Conservation (phyloP, 2,888 invertebrate genomes). For the Thumatha senex region DNA sequence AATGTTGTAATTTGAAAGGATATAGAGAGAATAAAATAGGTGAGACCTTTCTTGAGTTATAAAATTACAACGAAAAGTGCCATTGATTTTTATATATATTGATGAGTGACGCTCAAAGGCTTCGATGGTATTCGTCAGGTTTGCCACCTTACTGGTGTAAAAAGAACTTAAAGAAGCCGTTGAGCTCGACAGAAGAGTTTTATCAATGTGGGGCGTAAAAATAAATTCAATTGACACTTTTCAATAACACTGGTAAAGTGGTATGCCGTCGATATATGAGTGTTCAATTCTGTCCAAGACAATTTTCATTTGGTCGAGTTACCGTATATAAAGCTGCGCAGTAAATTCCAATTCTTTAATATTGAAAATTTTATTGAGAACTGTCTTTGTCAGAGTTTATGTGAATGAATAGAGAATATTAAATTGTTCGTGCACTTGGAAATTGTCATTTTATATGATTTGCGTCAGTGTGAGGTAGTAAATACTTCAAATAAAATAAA, state of each 20-base stretch:
- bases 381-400: slow-evolving; percentile 7
- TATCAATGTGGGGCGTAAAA: slow-evolving; percentile 29
- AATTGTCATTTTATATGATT: not conserved
- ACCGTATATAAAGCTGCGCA: slow-evolving; percentile 13
- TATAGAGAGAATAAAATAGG: too few relatives aligned
- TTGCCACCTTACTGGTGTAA: too few relatives aligned
- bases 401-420: slow-evolving; percentile 3
- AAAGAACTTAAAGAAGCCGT: too few relatives aligned
- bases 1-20: too few relatives aligned
- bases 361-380: slow-evolving; percentile 13
- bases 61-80: too few relatives aligned
- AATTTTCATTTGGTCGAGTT: slow-evolving; percentile 10
- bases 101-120: too few relatives aligned
- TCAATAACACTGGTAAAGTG: slow-evolving; percentile 33
- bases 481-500: not conserved
- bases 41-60: too few relatives aligned
- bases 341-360: slow-evolving; percentile 13
- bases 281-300: slow-evolving; percentile 7
- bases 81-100: too few relatives aligned
- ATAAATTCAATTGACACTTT: slow-evolving; percentile 35
- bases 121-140: too few relatives aligned
- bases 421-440: slow-evolving; percentile 1
- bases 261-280: slow-evolving; percentile 16
- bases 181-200: slow-evolving; percentile 3
- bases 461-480: not conserved